Percentiles rank a stretch among this genome's conserved stretches.
Conservation (phyloP, 2,888 invertebrate genomes). For the Parasteatoda lunata region DNA sequence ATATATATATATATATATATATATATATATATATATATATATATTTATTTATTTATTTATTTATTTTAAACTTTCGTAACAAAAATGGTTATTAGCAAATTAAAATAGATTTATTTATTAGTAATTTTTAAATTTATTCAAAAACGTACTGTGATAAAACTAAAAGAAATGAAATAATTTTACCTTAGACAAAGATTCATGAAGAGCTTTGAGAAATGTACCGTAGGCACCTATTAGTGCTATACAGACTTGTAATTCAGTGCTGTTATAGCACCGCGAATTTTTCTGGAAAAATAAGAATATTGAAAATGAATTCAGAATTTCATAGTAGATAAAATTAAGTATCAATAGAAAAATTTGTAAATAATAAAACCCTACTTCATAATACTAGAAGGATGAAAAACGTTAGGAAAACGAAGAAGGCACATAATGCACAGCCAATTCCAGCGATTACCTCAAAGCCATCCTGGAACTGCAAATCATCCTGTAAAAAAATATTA, state of each 20-base stretch:
- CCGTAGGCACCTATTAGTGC: constrained; percentile 68
- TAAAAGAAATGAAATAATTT: not conserved
- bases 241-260: constrained; percentile 69
- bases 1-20: too few species aligned
- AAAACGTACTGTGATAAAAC: too few species aligned
- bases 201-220: constrained; percentile 62
- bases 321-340: not conserved
- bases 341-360: not conserved
- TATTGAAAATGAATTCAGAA: not conserved
- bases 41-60: too few species aligned
- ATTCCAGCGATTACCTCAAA: constrained; percentile 67
- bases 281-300: constrained; percentile 39
- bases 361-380: constrained; percentile 25
- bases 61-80: too few species aligned
- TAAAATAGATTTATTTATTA: too few species aligned
- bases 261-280: constrained; percentile 67
- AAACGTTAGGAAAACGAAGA: constrained; percentile 63
- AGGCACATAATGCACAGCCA: constrained; percentile 66
- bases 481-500: constrained; percentile 34
- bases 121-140: too few species aligned
- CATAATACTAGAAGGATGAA: constrained; percentile 63
- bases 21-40: too few species aligned
- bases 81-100: too few species aligned
- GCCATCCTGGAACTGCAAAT: constrained; percentile 52
- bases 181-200: constrained; percentile 67